A percentile compares a stretch with the other conserved stretches of the same genome.
Conservation (phyloP, 2,113 vertebrate species). For the Semnornis frantzii region DNA sequence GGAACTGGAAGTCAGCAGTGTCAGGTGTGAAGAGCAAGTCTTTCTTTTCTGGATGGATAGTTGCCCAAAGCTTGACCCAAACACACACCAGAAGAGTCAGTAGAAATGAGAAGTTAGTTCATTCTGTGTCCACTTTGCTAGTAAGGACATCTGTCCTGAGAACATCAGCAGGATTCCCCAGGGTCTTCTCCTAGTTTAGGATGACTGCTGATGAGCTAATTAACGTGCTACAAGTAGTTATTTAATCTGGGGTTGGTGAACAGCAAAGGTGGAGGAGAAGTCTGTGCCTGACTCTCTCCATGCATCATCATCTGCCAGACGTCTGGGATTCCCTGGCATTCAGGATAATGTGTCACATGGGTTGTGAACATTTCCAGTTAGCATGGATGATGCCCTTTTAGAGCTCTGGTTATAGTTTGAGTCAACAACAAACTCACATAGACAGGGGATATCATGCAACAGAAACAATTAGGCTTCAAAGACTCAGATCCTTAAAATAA, state of each 20-base stretch:
- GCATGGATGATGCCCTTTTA: not conserved
- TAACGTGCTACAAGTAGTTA: not conserved
- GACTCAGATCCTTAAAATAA: not conserved
- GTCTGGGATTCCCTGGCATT: not conserved
- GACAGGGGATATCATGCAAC: not conserved
- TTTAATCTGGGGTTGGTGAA: not conserved
- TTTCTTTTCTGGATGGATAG: not conserved
- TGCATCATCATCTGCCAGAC: not conserved
- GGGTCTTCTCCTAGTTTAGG: not conserved
- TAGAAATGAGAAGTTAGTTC: not conserved
- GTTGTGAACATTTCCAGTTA: not conserved
- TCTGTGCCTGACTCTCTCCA: not conserved
- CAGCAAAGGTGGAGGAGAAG: not conserved
- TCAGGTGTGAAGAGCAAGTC: not conserved
- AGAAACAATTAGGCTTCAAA: conserved; percentile 14
- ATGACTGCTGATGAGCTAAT: not conserved
- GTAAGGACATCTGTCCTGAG: not conserved
- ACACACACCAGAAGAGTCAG: not conserved
- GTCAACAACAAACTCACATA: not conserved
- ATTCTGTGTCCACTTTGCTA: not conserved
- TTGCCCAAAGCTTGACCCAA: not conserved
- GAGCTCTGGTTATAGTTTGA: not conserved
- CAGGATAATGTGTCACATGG: not conserved
- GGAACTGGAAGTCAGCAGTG: not conserved
- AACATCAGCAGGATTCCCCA: not conserved